Evolutionary conservation across 2,888 invertebrate genomes (phyloP).

Genomic region (Ypsolopha sequella): DNA sequence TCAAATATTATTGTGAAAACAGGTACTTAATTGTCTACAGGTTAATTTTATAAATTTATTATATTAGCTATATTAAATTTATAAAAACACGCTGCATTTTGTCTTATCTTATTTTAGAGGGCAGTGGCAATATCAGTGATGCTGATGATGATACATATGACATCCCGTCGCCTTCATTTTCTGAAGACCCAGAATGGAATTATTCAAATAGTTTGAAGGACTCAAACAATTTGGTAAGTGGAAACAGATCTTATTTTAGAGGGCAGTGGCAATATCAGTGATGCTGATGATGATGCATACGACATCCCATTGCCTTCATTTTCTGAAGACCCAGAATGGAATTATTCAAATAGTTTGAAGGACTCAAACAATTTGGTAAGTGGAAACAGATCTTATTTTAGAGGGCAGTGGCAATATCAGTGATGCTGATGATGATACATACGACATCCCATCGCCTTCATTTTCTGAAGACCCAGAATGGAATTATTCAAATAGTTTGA

Average conservation of each 20-base stretch:
- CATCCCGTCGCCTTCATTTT: slow-evolving; percentile 37
- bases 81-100: too few species aligned
- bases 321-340: slow-evolving; percentile 34
- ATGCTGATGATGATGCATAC: slow-evolving; percentile 26
- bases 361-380: slow-evolving; percentile 40
- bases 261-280: slow-evolving; percentile 15
- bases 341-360: slow-evolving; percentile 33
- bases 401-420: slow-evolving; percentile 20
- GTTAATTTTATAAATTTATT: too few species aligned
- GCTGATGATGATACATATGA: slow-evolving; percentile 30
- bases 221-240: slow-evolving; percentile 36
- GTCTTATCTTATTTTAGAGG: slow-evolving; percentile 9
- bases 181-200: slow-evolving; percentile 32
- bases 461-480: slow-evolving; percentile 34
- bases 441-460: slow-evolving; percentile 36
- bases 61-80: too few species aligned
- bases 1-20: too few species aligned
- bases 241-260: slow-evolving; percentile 2
- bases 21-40: too few species aligned
- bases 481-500: slow-evolving; percentile 34
- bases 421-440: slow-evolving; percentile 25
- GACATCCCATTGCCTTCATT: slow-evolving; percentile 39
- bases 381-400: neutral
- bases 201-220: slow-evolving; percentile 37
- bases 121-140: slow-evolving; percentile 13